Evolutionary conservation across 2,888 invertebrate genomes (phyloP), one percentile per base, ranked within the genome.

Genomic region (Dynastes hyllus): DNA sequence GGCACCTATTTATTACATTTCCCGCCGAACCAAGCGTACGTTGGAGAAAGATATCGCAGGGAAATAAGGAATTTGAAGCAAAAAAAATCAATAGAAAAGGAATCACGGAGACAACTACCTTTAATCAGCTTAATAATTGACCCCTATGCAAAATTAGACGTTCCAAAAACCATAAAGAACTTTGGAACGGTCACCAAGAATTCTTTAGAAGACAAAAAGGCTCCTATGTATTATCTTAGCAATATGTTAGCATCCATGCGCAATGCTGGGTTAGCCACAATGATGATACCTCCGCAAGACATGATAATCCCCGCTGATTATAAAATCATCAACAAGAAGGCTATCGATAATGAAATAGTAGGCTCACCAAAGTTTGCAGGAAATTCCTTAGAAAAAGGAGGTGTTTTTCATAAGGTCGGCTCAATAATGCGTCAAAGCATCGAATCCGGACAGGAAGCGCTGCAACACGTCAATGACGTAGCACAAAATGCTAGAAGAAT

Each of bases 111-210:
- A 11, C 80, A 81, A 2, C 67, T 81, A 6, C 84, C 84, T 3
- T 53, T 85, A 16, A 65, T 84, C 13, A 79, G 81, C 27, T 78
- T 86, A 58, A 76, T 83, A 22, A 75, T 81, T 3, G 87, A 89
- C 81, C 89, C 88, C 3, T 85, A 84, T 45, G 82, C 84, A 2
- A 86, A 85, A 81, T 73, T 89, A 1, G 88, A 89, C 80, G 82
- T 89, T 63, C 84, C 86, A n/a, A 88, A 87, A 84, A 88, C 89
- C 0, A 80, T 88, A 40, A 87, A 88, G 78, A 89, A 89, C 77
- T 81, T 86, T 4, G 89, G 88, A 3, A 84, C 86, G 0, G 86
- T 87, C 3, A 85, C 87, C 0, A 87, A 84, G 79, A 85, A 87
- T 45, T 84, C 87, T n/a, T 87, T 89, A 70, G 87, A 88, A 79